Evolutionary conservation across 2,888 invertebrate genomes (phyloP).

Genomic region (Drosophila anomalipes): DNA sequence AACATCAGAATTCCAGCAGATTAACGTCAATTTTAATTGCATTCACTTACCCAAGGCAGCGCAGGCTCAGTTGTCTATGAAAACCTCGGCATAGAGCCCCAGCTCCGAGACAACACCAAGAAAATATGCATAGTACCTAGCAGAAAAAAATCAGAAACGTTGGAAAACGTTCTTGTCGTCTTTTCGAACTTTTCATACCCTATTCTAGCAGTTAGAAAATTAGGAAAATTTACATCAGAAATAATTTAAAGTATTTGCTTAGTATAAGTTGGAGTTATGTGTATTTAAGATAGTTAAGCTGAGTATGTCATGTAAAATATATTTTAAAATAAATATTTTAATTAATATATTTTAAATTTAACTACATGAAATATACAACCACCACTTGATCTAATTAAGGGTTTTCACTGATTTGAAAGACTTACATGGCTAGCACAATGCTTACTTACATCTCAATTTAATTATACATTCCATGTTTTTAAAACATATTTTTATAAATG

Average conservation of each 20-base stretch:
- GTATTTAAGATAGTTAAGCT: not conserved
- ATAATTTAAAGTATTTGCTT: not conserved
- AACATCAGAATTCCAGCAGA: slow-evolving; percentile 82
- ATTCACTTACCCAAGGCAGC: slow-evolving; percentile 72
- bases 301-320: not conserved
- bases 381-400: not conserved
- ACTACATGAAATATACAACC: not conserved
- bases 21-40: slow-evolving; percentile 82
- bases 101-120: slow-evolving; percentile 48
- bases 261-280: not conserved
- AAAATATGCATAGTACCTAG: slow-evolving; percentile 67
- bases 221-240: not conserved
- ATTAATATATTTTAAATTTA: not conserved
- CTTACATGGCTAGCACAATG: not conserved
- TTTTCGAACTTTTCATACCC: slow-evolving; percentile 16
- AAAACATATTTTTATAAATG: not conserved
- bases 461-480: not conserved
- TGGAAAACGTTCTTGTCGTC: not conserved
- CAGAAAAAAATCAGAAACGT: slow-evolving; percentile 1
- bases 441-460: not conserved
- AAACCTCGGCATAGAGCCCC: slow-evolving; percentile 57
- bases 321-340: not conserved
- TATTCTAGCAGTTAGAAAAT: not conserved
- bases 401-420: not conserved
- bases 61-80: slow-evolving; percentile 49